Evolutionary conservation across 2,888 invertebrate species (phyloP).

Genomic region (Rutpela maculata): DNA sequence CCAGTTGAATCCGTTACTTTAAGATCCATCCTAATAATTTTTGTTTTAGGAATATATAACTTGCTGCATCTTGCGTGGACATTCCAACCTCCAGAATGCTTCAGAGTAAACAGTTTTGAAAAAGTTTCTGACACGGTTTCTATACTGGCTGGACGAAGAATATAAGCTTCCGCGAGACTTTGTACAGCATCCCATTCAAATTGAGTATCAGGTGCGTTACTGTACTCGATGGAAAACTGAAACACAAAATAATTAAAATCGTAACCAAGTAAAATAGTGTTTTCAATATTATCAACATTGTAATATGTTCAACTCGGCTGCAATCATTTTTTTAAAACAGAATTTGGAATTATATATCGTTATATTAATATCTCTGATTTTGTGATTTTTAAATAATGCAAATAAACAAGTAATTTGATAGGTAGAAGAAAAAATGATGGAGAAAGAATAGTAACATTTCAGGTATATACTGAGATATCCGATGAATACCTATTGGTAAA

Average conservation of each 20-base stretch:
- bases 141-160: neutral
- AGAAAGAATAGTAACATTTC: no score
- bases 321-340: no score
- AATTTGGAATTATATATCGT: no score
- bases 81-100: slow-evolving; percentile 15
- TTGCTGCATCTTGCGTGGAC: slow-evolving; percentile 11
- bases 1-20: neutral
- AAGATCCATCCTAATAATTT: neutral
- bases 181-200: slow-evolving; percentile 29
- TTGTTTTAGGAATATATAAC: slow-evolving; percentile 3
- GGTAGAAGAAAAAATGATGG: no score
- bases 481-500: no score
- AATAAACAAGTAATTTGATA: no score
- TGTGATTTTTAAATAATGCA: no score
- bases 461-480: no score
- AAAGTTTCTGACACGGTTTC: neutral
- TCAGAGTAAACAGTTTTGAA: neutral
- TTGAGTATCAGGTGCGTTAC: slow-evolving; percentile 23
- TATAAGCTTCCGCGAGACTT: slow-evolving; percentile 26
- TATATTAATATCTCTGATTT: no score
- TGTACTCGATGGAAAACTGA: slow-evolving; percentile 16
- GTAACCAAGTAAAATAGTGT: no score
- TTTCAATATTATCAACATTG: no score
- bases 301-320: no score
- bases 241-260: slow-evolving; percentile 1